These are phyloP conservation scores for Otolemur crassicaudatus DNA, from an alignment of 2,797 vertebrate species.

Conservation along the genomic window DNA sequence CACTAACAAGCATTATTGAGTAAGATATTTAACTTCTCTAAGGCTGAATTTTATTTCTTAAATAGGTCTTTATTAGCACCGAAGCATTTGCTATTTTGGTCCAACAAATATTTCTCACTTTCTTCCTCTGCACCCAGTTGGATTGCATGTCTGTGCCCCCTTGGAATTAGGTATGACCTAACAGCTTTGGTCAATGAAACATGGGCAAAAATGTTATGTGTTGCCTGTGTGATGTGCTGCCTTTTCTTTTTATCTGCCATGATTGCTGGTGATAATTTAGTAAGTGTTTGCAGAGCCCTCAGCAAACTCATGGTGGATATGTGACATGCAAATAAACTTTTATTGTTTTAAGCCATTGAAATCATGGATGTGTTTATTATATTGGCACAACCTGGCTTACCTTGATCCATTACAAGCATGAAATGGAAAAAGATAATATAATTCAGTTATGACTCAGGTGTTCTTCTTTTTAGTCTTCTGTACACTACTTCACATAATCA, in stretches of 20 bases:
- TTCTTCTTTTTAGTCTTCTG: background rate
- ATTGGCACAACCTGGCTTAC: background rate
- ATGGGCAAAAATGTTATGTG: background rate
- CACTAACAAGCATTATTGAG: background rate
- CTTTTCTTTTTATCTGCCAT: background rate
- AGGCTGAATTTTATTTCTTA: constrained; percentile 13
- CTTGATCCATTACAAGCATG: background rate
- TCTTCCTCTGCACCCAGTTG: background rate
- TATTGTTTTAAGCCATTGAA: background rate
- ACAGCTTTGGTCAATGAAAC: background rate
- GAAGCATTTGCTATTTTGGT: background rate
- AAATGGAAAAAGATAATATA: background rate
- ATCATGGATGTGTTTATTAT: background rate
- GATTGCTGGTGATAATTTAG: background rate
- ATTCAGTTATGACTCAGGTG: background rate
- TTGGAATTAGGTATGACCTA: background rate
- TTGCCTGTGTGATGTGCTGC: background rate
- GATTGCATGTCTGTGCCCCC: background rate
- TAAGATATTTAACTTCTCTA: background rate
- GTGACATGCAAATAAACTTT: background rate
- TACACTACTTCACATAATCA: background rate
- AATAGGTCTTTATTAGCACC: background rate
- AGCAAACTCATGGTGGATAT: background rate
- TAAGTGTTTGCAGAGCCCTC: background rate
- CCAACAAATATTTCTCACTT: constrained; percentile 14